A percentile compares a stretch with the other conserved stretches of the same genome.
Conservation (phyloP, 2,797 vertebrate genomes). For the Dermochelys coriacea region DNA sequence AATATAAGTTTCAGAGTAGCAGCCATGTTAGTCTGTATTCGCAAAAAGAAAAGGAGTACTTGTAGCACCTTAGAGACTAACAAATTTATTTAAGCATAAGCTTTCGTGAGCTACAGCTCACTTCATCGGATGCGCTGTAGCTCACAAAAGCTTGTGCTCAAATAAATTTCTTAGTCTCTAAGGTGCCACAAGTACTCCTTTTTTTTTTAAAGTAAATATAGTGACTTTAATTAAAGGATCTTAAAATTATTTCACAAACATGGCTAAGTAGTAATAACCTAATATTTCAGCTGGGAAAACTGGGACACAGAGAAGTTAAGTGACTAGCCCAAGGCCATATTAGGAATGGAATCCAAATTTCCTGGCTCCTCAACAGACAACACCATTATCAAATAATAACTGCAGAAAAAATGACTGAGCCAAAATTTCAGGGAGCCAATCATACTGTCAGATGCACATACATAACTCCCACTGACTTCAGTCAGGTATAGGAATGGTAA, state of each 20-base stretch:
- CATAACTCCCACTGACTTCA: neutral
- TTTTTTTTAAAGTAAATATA: neutral
- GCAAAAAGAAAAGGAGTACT: no score
- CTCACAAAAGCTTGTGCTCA: no score
- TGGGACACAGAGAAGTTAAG: neutral
- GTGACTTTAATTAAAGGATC: neutral
- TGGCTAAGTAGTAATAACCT: neutral
- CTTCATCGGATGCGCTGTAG: no score
- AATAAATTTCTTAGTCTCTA: no score
- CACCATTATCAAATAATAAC: neutral
- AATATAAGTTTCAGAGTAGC: no score
- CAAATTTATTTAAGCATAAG: no score
- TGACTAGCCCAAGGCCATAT: neutral
- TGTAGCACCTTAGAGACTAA: no score
- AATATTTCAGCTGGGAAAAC: neutral
- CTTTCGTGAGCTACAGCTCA: no score
- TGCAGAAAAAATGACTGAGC: neutral
- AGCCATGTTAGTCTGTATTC: no score
- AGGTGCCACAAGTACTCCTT: no score
- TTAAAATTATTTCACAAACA: neutral
- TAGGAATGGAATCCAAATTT: neutral
- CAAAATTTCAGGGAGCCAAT: conserved; percentile 3
- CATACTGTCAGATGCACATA: neutral
- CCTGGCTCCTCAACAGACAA: neutral
- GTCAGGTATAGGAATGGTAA: neutral